phyloP scores from a whole-genome alignment of 2,888 invertebrate species.

The Meghimatium bilineatum region DNA sequence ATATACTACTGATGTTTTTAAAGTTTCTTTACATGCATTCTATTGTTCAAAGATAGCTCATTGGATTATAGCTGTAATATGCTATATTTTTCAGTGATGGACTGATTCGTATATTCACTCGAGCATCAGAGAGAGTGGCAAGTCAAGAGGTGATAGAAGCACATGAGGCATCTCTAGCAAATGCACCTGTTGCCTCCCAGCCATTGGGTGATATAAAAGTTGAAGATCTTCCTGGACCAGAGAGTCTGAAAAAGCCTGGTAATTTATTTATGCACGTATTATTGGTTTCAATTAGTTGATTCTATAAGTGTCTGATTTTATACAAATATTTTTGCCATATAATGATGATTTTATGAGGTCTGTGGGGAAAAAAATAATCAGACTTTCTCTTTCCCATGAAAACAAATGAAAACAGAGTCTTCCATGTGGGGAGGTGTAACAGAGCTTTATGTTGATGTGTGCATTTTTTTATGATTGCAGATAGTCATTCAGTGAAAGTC shows the following conservation, averaged over 20 bases:
- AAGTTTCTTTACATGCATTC: background rate
- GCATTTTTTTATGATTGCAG: too few species aligned
- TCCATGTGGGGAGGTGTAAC: too few species aligned
- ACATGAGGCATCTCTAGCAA: constrained; percentile 86
- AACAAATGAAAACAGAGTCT: too few species aligned
- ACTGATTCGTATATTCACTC: constrained; percentile 89
- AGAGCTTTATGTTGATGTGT: too few species aligned
- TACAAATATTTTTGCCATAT: too few species aligned
- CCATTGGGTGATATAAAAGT: constrained; percentile 89
- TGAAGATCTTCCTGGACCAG: constrained; percentile 90
- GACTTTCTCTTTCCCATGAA: too few species aligned
- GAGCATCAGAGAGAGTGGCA: constrained; percentile 82
- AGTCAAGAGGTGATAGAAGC: constrained; percentile 81
- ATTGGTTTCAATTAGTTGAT: too few species aligned
- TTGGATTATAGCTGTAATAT: background rate
- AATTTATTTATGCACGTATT: background rate
- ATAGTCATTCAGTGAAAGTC: too few species aligned
- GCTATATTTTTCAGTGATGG: constrained; percentile 85
- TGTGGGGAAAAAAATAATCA: too few species aligned
- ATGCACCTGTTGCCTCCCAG: constrained; percentile 79
- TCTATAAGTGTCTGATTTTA: too few species aligned
- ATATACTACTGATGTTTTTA: too few species aligned
- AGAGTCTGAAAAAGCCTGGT: constrained; percentile 87
- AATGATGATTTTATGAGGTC: too few species aligned
- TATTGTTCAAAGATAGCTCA: background rate